These are phyloP conservation scores for Eurypyga helias DNA, from an alignment of 2,113 vertebrate species.

Conservation along the genomic window DNA sequence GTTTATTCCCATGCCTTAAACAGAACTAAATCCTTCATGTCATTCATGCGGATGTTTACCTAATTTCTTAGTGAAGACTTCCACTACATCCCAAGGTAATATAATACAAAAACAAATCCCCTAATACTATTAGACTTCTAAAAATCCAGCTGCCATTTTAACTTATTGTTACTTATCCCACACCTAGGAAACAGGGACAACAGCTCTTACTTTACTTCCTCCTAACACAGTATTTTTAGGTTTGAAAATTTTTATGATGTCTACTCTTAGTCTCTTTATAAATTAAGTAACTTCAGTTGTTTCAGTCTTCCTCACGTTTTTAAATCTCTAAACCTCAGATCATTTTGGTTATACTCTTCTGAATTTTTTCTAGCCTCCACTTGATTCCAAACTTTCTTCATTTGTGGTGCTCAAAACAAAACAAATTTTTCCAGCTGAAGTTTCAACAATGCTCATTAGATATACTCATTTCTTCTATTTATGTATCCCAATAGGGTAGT, in stretches of 20 bases:
- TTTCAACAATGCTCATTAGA: not conserved
- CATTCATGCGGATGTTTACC: not conserved
- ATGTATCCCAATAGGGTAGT: not conserved
- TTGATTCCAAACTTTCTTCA: not conserved
- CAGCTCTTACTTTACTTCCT: not conserved
- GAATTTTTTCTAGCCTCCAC: not conserved
- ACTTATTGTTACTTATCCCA: not conserved
- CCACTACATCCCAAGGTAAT: not conserved
- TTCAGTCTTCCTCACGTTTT: not conserved
- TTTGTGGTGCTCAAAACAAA: not conserved
- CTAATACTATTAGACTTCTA: not conserved
- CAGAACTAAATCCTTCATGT: not conserved
- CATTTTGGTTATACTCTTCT: not conserved
- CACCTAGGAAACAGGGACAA: not conserved
- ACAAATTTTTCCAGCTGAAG: not conserved
- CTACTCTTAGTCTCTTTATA: not conserved
- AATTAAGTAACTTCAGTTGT: not conserved
- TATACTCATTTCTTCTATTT: not conserved
- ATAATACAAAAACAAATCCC: not conserved
- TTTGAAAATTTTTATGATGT: not conserved
- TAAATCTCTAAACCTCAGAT: not conserved
- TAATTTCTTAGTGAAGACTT: not conserved
- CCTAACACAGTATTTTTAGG: not conserved
- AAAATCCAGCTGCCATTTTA: not conserved
- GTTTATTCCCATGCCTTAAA: not conserved